These are phyloP conservation scores for Neoitamus cyanurus DNA, from an alignment of 2,888 invertebrate species.

Conservation along the genomic window DNA sequence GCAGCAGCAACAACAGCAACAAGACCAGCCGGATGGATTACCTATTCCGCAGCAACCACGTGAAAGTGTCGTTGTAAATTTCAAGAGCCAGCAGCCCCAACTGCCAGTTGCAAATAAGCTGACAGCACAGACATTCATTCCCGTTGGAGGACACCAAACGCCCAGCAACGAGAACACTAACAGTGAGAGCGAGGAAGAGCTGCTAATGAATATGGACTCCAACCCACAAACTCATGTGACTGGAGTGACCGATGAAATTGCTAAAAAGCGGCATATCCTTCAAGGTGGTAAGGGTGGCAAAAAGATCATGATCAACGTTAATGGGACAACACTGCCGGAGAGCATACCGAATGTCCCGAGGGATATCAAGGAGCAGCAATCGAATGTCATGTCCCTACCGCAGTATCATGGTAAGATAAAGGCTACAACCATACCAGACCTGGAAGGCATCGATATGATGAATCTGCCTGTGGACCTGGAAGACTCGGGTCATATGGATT, in stretches of 20 bases:
- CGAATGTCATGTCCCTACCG: constrained; percentile 16
- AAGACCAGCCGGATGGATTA: constrained; percentile 24
- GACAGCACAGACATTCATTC: neutral
- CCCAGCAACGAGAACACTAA: constrained; percentile 12
- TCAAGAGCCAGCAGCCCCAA: neutral
- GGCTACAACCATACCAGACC: constrained; percentile 67
- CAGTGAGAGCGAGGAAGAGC: constrained; percentile 45
- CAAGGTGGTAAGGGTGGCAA: constrained; percentile 11
- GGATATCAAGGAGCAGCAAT: neutral
- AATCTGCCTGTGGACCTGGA: constrained; percentile 80
- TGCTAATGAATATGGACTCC: constrained; percentile 10
- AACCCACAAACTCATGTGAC: neutral
- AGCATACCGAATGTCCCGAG: neutral
- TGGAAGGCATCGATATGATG: constrained; percentile 80
- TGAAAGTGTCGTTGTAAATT: neutral
- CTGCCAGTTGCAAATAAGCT: neutral
- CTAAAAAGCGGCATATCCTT: neutral
- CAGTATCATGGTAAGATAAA: constrained; percentile 55
- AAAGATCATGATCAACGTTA: constrained; percentile 42
- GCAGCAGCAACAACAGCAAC: constrained; percentile 11
- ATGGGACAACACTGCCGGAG: constrained; percentile 40
- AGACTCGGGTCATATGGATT: constrained; percentile 70
- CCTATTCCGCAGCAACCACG: neutral
- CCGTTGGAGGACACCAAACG: constrained; percentile 3
- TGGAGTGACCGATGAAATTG: neutral